Base-by-base conservation (phyloP, 2,113 vertebrate genomes). In the Callospermophilus lateralis region DNA sequence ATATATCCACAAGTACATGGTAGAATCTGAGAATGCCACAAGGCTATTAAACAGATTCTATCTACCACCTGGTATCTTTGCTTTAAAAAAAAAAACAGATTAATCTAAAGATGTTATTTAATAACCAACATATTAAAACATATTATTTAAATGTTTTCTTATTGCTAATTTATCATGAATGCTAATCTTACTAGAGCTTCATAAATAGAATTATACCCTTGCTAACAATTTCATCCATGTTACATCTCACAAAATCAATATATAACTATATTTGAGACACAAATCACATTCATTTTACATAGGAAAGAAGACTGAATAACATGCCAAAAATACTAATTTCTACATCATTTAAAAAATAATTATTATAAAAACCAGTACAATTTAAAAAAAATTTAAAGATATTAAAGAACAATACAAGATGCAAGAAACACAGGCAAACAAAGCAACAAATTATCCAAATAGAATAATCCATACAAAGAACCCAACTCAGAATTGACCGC, bases 81-180 rank as follows among this genome's bases (percentile, higher is more conserved):
- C 81, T 95, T 12, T 2, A 51, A 51, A 51, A 51, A 80, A 55
- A 79, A 17, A 87, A 10, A 45, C 20, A 74, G 15, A 39, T 87
- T 48, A 24, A 24, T 90, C 63, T 94, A 90, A 88, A 77, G 22
- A n/a, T 73, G 16, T 45, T 77, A 76, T 39, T 96, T 94, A 93
- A 42, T 26, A 94, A 86, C 53, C 37, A 79, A 26, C n/a, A 67
- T 84, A 95, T 39, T 80, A 95, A 93, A 70, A 74, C 76, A 89
- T 30, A 92, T 37, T 83, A 48, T 81, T 93, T 68, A 90, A 95
- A 90, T 76, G 51, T 55, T 78, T 16, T 80, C 4, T 30, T 76
- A 68, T 79, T 7, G n/a, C 42, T 78, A 94, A 93, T 76, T 84
- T 91, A 42, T 26, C 78, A 22, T 84, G n/a, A 32, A 32, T 39